Evolutionary conservation across 1,140 invertebrate species (phyloP).

Genomic region (Oreohelix idahoensis): DNA sequence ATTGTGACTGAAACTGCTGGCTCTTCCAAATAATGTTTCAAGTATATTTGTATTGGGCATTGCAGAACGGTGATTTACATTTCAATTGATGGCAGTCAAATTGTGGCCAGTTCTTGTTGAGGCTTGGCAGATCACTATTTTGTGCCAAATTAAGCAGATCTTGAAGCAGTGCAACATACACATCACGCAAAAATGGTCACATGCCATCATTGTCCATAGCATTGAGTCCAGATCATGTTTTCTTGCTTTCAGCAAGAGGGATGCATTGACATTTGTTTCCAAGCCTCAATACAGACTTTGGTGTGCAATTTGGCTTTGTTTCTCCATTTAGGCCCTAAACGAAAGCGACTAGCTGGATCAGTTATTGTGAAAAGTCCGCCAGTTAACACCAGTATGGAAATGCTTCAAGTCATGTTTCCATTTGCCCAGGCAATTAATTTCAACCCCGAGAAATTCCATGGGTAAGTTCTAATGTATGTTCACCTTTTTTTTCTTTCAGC

Average conservation of each 20-base stretch:
- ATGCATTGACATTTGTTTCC: background rate
- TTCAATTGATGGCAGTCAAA: background rate
- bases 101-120: slow-evolving; percentile 2
- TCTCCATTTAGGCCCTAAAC: slow-evolving; percentile 5
- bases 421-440: slow-evolving; percentile 39
- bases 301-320: slow-evolving; percentile 23
- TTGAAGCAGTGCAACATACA: background rate
- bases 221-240: background rate
- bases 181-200: background rate
- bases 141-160: background rate
- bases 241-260: background rate
- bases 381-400: slow-evolving; percentile 26
- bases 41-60: background rate
- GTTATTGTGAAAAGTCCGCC: slow-evolving; percentile 38
- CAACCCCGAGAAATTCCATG: slow-evolving; percentile 41
- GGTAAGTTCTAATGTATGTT: slow-evolving; percentile 17
- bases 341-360: background rate
- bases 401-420: slow-evolving; percentile 36
- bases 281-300: slow-evolving; percentile 4
- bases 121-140: background rate
- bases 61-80: background rate
- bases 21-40: background rate
- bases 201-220: background rate
- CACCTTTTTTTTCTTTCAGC: background rate
- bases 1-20: background rate